Base-by-base conservation (phyloP, 1,140 invertebrate species). In the Atta colombica region DNA sequence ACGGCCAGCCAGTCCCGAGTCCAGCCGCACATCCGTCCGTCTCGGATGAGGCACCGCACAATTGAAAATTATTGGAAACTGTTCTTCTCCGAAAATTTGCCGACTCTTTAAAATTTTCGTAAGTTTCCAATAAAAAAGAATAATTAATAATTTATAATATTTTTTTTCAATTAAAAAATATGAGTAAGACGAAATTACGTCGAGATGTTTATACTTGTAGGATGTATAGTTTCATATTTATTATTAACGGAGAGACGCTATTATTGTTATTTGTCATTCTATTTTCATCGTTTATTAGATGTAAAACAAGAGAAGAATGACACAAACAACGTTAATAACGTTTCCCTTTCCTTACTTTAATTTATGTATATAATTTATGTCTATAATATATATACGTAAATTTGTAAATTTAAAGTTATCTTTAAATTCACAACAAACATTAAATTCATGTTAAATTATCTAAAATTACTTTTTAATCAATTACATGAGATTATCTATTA, bases 1-100 rank as follows among this genome's bases (percentile, higher is more conserved):
- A 84, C 80, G 53, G 55, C 55, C 45, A 60, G 80, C 80, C 39
- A 49, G 45, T 49, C 39, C 55, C 21, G 69, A 75, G 45, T 74
- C 72, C 60, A 60, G 69, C 55, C 55, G 51, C 55, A 51, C 55
- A 55, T 45, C 69, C 55, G 39, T 61, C 39, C 31, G 49, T 14
- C 16, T 58, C 55, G 16, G 45, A 60, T 12, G 69, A 49, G 31
- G 28, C 39, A 39, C 14, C 12, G 53, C 28, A 51, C 25, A 16
- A 81, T 81, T 39, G 49, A 25, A 45, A 45, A 14, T 60, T 18
- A 71, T 81, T 28, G 25, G 39, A 58, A 72, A 49, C 6, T 3
- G 6, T 28, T 69, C 35, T 71, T 0, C 2, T 8, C 45, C 1
- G 28, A 78, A 49, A 78, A 78, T 31, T 66, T 10, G 18, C 12